Base-by-base conservation (phyloP, 53 echinoderm and acorn worm species). In the Zoroaster sp. region DNA sequence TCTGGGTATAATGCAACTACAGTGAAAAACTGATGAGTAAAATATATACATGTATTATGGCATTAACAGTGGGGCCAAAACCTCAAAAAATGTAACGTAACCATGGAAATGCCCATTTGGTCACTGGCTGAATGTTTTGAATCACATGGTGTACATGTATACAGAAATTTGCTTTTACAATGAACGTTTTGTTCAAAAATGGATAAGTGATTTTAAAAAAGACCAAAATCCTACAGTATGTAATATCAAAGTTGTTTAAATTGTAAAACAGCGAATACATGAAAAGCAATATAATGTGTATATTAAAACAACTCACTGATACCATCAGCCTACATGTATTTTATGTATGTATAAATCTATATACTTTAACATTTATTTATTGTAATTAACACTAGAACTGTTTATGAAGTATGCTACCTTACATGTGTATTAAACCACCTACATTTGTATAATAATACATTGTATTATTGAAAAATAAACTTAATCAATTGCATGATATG, bases 281-380 rank as follows among this genome's bases (percentile, higher is more conserved):
- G 11, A 31, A 66, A 81, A 81, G 81, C 81, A 81, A 81, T 81
- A 81, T 42, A 40, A 41, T 35, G 36, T 54, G 35, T 66, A 55
- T 73, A 73, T 23, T 55, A 52, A 81, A 66, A 42, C 66, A 81
- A 81, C 81, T 66, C 67, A 43, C 66, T 21, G 42, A 23, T 43
- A 11, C 21, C 18, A 38, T 65, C 63, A 59, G 23, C 63, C 63
- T 59, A 59, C 23, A 59, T 67, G 81, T 81, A 81, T 66, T 81
- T 81, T 81, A 81, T 80, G 80, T 80, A 66, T 41, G 6, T 28
- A 38, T 10, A 72, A 72, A 42, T 6, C 81, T 81, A 67, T 66
- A 81, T 40, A 81, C 66, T 81, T 81, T 43, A 40, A 66, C 40
- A 66, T 40, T 80, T 81, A 81, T 81, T 81, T 81, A 81, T 81